phyloP scores from a whole-genome alignment of 1,140 invertebrate genomes.

The Globodera ellingtonae region DNA sequence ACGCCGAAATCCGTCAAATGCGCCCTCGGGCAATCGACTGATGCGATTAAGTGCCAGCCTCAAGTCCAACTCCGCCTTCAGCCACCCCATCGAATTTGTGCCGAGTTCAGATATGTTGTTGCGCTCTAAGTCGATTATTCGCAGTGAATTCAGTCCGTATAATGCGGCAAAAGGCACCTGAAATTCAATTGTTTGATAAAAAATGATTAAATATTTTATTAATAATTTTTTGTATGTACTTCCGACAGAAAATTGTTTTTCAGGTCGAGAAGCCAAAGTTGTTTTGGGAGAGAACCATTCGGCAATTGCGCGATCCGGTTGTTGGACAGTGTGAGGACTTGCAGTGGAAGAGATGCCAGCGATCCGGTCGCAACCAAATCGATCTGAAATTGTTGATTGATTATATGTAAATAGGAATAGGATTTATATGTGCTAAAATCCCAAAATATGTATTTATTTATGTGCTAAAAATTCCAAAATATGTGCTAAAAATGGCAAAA shows the following conservation, averaged over 20 bases:
- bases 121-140: constrained; percentile 43
- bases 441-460: constrained; percentile 11
- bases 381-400: constrained; percentile 43
- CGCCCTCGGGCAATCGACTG: constrained; percentile 16
- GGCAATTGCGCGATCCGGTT: constrained; percentile 43
- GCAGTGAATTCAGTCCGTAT: constrained; percentile 27
- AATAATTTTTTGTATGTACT: constrained; percentile 24
- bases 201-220: not conserved
- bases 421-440: not conserved
- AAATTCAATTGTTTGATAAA: constrained; percentile 1
- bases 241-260: constrained; percentile 43
- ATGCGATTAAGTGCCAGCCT: constrained; percentile 43
- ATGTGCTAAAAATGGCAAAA: too few species aligned
- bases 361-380: constrained; percentile 10
- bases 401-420: too few species aligned
- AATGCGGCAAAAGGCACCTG: constrained; percentile 50
- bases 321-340: constrained; percentile 49
- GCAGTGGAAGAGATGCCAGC: constrained; percentile 36
- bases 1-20: constrained; percentile 42
- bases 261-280: constrained; percentile 46
- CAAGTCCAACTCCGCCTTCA: constrained; percentile 38
- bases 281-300: constrained; percentile 37
- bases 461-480: not conserved
- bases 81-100: constrained; percentile 28
- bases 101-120: constrained; percentile 48